Evolutionary conservation across 2,113 vertebrate genomes (phyloP), one percentile per base, ranked within the genome.

Genomic region (Scopus umbretta): DNA sequence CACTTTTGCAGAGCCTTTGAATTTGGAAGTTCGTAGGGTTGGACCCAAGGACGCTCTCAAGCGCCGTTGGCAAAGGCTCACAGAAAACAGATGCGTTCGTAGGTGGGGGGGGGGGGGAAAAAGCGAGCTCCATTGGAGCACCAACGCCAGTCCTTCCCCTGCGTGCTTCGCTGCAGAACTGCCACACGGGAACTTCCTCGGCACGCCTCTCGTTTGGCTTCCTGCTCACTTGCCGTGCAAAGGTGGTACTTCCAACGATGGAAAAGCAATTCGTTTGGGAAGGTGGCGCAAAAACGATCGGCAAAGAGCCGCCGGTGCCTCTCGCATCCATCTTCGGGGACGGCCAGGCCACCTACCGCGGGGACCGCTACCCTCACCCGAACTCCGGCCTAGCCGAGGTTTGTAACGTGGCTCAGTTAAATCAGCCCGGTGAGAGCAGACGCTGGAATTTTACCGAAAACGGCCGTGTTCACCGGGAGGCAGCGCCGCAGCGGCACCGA

Each of bases 401-500:
- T 40, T 40, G 12, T 25, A 5, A 42, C 2, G 21, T 13, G 25
- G 19, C 3, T 6, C 14, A 13, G 1, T 1, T 4, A 6, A 10
- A 9, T 2, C 40, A 1, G n/a, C 15, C 2, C 0, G 40, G 3
- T 2, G 42, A 20, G 8, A 23, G 23, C 34, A 2, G 30, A 8
- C 32, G 11, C 0, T 1, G 17, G 20, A 8, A 18, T 7, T 6
- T 7, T 65, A 5, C 45, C 0, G 9, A 18, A 6, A 21, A 6
- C 13, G 5, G 20, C 40, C 4, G 7, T 5, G n/a, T 7, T 1
- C 78, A 4, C 19, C 0, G 19, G 6, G 6, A 19, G 12, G 0
- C 2, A 40, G 2, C 8, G 9, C 0, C 1, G 1, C 4, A 11
- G 2, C 13, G 1, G 3, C 59, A 5, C 53, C 0, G 2, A 16